Evolutionary conservation across 2,888 invertebrate genomes (phyloP), one percentile per base, ranked within the genome.

Genomic region (Tillus elongatus): DNA sequence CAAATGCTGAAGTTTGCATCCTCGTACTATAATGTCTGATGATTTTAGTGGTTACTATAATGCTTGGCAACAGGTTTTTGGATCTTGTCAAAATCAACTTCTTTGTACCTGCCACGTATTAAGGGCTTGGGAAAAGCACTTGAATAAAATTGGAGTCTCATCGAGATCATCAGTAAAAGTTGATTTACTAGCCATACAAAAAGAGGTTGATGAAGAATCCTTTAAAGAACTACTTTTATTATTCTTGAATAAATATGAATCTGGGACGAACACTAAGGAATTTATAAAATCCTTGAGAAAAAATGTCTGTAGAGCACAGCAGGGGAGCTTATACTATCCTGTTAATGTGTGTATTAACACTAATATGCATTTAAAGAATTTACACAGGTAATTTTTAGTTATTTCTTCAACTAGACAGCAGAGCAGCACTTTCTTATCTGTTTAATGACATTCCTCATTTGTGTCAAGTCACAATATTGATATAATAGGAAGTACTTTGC

Each of bases 111-210:
- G 24, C 6, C 24, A 19, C 24, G 24, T 19, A 19, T 19, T 19
- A 19, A 19, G 24, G 24, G 24, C 24, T 19, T 19, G 24, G 24
- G 24, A 19, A 19, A 19, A 19, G 24, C 24, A 19, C n/a, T 8
- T 19, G n/a, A 19, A 19, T 19, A 19, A 19, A 19, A 19, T 19
- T n/a, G 6, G 6, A 19, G 24, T 19, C 24, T 19, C 24, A 19
- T 19, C 24, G 24, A 19, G 24, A 19, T 19, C 24, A n/a, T 19
- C 24, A 19, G 24, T 19, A 19, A 19, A 19, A 19, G 24, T n/a
- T 8, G 24, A 19, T 19, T 19, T 19, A 19, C 24, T 19, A 19
- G 24, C 24, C 24, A 6, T 19, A 19, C 24, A 19, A 19, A 19
- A 19, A 6, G 24, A 8, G 24, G 6, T 19, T 19, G 24, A 19